Evolutionary conservation across 64 coral and sea anemone genomes (phyloP), one percentile per base, ranked within the genome.

Genomic region (Stichodactyla mertensii): DNA sequence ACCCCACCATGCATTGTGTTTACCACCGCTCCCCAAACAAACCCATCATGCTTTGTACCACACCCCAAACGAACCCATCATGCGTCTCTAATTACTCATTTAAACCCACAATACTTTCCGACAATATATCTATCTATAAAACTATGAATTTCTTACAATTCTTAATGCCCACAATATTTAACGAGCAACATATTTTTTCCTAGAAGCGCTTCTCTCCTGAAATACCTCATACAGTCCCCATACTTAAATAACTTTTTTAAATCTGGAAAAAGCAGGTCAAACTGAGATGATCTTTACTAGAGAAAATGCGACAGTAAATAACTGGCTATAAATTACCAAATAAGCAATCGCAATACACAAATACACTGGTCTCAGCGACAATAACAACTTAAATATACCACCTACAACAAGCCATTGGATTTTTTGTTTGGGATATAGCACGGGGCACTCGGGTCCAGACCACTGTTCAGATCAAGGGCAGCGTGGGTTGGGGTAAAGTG

Each of bases 371-470:
- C 89, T 87, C 84, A 71, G 85, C 66, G 77, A 91, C 84, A 45
- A 71, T 82, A 7, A 89, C 54, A 85, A 62, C 87, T 69, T 11
- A 55, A 64, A 22, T 61, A 45, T 4, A 24, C 70, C 54, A 19
- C 79, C 88, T 98, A 99, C 51, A 99, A 77, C 77, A 99, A 82
- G 79, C 97, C 97, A 80, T 99, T 99, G 13, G 91, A 83, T 16
- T 87, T 92, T 27, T 95, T 90, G 57, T 83, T 79, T 10, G 94
- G 94, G 19, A 97, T 87, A 51, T 97, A 97, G 82, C 94, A 93
- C 7, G 90, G 93, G 6, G 89, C 93, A 77, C 88, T 92, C 10
- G 90, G 93, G 16, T 92, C 93, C 54, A 95, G 85, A 19, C 90
- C 88, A 57, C 86, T 95, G n/a, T 66, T 84, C 28, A 95, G 69